These are phyloP conservation scores for Microtus montanus DNA, from an alignment of 2,113 vertebrate species.

Conservation along the genomic window DNA sequence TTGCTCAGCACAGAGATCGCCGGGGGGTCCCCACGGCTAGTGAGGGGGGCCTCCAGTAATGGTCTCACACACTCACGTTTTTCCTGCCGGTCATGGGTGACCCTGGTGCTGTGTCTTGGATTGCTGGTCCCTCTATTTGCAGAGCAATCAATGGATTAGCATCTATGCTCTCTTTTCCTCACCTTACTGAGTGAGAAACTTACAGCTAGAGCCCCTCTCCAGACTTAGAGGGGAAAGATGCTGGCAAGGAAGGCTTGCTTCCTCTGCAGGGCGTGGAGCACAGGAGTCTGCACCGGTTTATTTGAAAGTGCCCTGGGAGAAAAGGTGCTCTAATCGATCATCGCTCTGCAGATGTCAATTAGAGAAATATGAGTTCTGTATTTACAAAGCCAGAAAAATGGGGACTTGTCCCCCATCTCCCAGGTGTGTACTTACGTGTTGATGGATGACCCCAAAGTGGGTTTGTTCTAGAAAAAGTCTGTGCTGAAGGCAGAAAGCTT, in stretches of 20 bases:
- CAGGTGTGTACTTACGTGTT: slow-evolving; percentile 76
- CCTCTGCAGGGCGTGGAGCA: neutral
- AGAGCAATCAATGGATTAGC: neutral
- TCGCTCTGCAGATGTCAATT: slow-evolving; percentile 56
- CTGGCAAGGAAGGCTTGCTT: slow-evolving; percentile 15
- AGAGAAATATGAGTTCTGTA: slow-evolving; percentile 71
- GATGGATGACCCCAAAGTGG: slow-evolving; percentile 73
- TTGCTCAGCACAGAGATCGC: neutral
- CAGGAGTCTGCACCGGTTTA: slow-evolving; percentile 40
- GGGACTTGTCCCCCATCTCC: slow-evolving; percentile 68
- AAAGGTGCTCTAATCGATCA: slow-evolving; percentile 69
- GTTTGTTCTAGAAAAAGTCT: slow-evolving; percentile 69
- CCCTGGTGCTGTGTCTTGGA: neutral
- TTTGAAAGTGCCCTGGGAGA: slow-evolving; percentile 55
- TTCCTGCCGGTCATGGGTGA: neutral
- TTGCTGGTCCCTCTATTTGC: accelerated
- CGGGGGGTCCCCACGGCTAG: neutral
- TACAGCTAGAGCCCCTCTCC: neutral
- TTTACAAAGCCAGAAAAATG: slow-evolving; percentile 77
- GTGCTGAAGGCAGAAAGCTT: slow-evolving; percentile 58
- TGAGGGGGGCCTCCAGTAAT: neutral
- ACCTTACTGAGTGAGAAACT: neutral
- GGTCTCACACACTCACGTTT: neutral
- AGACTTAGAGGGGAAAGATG: neutral
- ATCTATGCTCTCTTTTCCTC: neutral